These are phyloP conservation scores for Chouioia cunea DNA, from an alignment of 2,888 invertebrate species.

Conservation along the genomic window DNA sequence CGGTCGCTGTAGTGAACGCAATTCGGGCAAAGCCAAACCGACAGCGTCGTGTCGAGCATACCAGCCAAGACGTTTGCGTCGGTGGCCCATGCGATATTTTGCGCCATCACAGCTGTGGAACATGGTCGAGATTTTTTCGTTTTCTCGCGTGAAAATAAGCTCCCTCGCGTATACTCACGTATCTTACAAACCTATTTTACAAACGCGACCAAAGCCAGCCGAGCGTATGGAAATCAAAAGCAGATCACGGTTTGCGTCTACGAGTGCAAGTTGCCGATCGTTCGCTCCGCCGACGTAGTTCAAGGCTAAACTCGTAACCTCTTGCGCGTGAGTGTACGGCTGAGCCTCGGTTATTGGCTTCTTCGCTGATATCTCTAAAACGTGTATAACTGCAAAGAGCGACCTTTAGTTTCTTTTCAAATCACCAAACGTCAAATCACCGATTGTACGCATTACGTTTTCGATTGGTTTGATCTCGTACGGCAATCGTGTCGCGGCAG, in stretches of 20 bases:
- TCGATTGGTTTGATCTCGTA: slow-evolving; percentile 86
- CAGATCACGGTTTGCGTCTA: slow-evolving; percentile 91
- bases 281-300: slow-evolving; percentile 85
- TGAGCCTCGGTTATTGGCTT: slow-evolving; percentile 82
- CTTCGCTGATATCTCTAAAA: slow-evolving; percentile 85
- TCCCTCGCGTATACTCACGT: neutral
- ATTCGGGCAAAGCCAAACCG: slow-evolving; percentile 82
- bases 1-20: slow-evolving; percentile 71
- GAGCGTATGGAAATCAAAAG: slow-evolving; percentile 82
- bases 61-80: slow-evolving; percentile 84
- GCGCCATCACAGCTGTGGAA: slow-evolving; percentile 74
- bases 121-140: too few species aligned
- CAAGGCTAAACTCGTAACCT: slow-evolving; percentile 84
- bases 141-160: too few species aligned
- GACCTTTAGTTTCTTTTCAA: neutral
- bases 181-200: slow-evolving; percentile 67
- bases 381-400: slow-evolving; percentile 79
- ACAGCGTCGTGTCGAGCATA: slow-evolving; percentile 82
- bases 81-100: slow-evolving; percentile 79
- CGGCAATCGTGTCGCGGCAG: slow-evolving; percentile 87
- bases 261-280: slow-evolving; percentile 86
- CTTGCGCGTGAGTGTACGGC: slow-evolving; percentile 81
- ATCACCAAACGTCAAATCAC: neutral
- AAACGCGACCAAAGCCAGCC: slow-evolving; percentile 63
- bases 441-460: slow-evolving; percentile 73